Conservation (phyloP, 2,888 invertebrate genomes). For the Alentia gelatinosa region DNA sequence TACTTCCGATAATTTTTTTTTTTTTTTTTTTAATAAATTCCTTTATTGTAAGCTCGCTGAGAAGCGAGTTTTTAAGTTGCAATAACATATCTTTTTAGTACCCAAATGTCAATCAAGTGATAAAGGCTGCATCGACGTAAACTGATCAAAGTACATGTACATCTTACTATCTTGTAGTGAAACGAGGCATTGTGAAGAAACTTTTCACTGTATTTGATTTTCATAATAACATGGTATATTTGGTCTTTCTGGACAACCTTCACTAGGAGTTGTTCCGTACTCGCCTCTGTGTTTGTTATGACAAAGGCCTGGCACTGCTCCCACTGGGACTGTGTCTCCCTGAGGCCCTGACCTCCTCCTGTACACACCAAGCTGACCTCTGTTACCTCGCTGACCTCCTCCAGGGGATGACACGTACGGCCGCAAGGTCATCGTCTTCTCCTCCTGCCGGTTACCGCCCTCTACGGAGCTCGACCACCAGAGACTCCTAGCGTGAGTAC, state of each 20-base stretch:
- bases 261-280: too few species aligned
- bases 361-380: not conserved
- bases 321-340: not conserved
- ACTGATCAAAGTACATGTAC: not conserved
- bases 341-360: too few species aligned
- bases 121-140: too few species aligned
- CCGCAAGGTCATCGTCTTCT: slow-evolving; percentile 96
- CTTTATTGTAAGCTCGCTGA: too few species aligned
- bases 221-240: not conserved
- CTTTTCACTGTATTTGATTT: not conserved
- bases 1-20: too few species aligned
- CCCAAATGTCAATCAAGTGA: too few species aligned
- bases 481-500: slow-evolving; percentile 83
- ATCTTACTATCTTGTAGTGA: not conserved
- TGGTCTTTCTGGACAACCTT: too few species aligned
- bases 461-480: slow-evolving; percentile 89
- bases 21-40: too few species aligned
- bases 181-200: not conserved
- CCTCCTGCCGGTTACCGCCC: slow-evolving; percentile 93
- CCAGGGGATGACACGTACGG: slow-evolving; percentile 89
- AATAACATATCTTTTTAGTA: too few species aligned
- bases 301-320: too few species aligned
- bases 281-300: too few species aligned
- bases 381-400: slow-evolving; percentile 32
- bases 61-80: too few species aligned